A percentile compares a stretch with the other conserved stretches of the same genome.
These are phyloP conservation scores for Ictalurus furcatus DNA, from an alignment of 2,113 vertebrate species.

Conservation along the genomic window DNA sequence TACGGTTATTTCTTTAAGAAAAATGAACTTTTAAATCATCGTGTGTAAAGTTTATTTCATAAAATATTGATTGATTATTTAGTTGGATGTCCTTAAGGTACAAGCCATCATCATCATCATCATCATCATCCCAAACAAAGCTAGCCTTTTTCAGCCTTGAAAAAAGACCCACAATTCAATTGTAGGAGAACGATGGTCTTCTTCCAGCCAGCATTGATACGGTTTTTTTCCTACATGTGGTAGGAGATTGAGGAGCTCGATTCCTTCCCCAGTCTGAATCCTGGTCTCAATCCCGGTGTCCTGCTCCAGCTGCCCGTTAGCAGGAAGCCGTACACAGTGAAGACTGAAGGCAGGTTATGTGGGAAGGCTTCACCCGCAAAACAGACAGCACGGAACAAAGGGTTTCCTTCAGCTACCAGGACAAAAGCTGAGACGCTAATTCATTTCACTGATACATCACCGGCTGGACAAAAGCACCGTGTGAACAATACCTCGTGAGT, in stretches of 20 bases:
- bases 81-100: not conserved
- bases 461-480: not conserved
- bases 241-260: not conserved
- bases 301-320: slow-evolving; percentile 6
- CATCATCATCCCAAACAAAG: not conserved
- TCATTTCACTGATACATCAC: not conserved
- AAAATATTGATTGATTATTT: not conserved
- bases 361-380: slow-evolving; percentile 37
- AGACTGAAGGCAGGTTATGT: slow-evolving; percentile 35
- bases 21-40: not conserved
- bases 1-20: not conserved
- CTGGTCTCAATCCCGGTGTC: not conserved
- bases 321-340: slow-evolving; percentile 6
- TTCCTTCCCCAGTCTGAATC: not conserved
- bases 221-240: not conserved
- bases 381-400: slow-evolving; percentile 48
- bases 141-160: not conserved
- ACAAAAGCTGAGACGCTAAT: not conserved
- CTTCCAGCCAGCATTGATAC: not conserved
- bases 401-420: slow-evolving; percentile 20
- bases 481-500: not conserved
- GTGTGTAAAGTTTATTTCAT: not conserved
- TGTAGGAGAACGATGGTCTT: not conserved
- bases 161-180: not conserved
- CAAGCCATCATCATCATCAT: not conserved